phyloP scores from a whole-genome alignment of 2,888 invertebrate species.

The Lasioglossum morio region DNA sequence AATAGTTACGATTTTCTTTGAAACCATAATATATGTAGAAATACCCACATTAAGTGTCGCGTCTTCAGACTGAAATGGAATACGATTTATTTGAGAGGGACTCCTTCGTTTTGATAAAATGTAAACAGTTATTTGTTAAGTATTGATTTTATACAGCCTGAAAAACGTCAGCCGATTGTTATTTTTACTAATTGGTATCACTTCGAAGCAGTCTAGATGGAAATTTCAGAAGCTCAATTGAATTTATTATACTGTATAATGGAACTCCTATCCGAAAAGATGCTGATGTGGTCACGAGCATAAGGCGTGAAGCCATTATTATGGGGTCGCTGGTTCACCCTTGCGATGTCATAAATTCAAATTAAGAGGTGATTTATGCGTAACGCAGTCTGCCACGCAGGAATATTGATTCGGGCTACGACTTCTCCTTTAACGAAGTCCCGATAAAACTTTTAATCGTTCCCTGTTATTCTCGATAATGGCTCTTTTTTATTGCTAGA shows the following conservation, averaged over 20 bases:
- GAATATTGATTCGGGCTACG: constrained; percentile 61
- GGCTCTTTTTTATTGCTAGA: constrained; percentile 8
- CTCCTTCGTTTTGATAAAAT: neutral
- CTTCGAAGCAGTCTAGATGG: neutral
- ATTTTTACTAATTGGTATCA: neutral
- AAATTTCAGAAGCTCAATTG: neutral
- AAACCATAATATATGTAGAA: neutral
- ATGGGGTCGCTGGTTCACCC: constrained; percentile 50
- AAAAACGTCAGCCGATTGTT: neutral
- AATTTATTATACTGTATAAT: neutral
- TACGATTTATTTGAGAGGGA: neutral
- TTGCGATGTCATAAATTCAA: constrained; percentile 65
- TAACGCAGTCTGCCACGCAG: constrained; percentile 33
- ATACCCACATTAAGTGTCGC: neutral
- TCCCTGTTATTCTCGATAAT: constrained; percentile 35
- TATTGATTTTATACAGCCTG: neutral
- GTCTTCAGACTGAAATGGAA: neutral
- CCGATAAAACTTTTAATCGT: constrained; percentile 49
- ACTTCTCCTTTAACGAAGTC: constrained; percentile 44
- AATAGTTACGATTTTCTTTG: neutral
- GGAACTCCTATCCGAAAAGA: constrained; percentile 9
- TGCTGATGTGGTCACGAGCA: constrained; percentile 31
- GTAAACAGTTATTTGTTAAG: neutral
- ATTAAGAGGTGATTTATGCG: constrained; percentile 67
- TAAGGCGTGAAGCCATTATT: constrained; percentile 41